Percentiles rank a stretch among this genome's conserved stretches.
Conservation (phyloP, 2,113 vertebrate genomes). For the Daphoenositta chrysoptera region DNA sequence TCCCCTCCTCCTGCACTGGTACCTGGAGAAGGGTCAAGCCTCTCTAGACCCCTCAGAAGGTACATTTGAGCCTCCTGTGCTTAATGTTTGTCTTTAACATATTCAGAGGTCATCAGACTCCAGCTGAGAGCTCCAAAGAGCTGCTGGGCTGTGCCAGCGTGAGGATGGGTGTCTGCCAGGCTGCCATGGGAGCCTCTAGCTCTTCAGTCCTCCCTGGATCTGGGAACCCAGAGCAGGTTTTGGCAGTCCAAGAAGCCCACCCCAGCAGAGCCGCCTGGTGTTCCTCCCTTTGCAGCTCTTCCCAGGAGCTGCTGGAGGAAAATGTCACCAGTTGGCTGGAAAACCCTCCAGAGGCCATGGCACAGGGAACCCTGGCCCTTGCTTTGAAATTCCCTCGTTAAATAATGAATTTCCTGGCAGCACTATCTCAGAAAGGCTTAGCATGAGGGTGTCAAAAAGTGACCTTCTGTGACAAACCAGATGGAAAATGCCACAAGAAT, state of each 20-base stretch:
- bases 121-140: not conserved
- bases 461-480: not conserved
- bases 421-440: not conserved
- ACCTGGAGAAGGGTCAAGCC: not conserved
- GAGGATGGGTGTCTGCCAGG: not conserved
- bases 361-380: not conserved
- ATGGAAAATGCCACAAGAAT: conserved; percentile 9
- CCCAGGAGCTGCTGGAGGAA: not conserved
- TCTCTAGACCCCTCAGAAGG: not conserved
- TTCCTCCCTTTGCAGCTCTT: not conserved
- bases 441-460: not conserved
- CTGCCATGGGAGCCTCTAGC: not conserved
- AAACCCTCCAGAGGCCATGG: not conserved
- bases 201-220: not conserved
- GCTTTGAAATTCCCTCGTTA: not conserved
- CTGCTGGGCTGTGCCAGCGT: fast-evolving
- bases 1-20: not conserved
- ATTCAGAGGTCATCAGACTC: not conserved
- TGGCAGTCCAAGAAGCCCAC: not conserved
- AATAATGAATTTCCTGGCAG: not conserved
- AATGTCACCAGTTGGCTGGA: conserved; percentile 14
- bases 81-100: not conserved
- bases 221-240: not conserved
- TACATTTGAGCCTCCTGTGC: not conserved
- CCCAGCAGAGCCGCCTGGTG: not conserved